Conservation (phyloP, 1,140 invertebrate genomes). For the Drusus annulatus region DNA sequence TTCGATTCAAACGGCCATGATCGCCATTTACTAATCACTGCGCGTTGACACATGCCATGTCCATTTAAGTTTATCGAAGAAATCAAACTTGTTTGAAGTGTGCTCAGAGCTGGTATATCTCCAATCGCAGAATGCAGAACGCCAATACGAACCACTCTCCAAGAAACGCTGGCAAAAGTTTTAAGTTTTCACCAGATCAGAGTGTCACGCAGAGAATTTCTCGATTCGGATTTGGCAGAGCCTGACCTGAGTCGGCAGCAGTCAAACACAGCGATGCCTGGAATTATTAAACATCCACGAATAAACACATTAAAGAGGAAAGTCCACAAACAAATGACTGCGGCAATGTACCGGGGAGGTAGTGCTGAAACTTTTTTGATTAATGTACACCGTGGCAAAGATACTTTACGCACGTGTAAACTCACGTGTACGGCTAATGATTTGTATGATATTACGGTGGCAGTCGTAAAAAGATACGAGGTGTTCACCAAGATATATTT, state of each 20-base stretch:
- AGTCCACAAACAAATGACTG: constrained; percentile 14
- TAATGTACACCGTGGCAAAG: constrained; percentile 19
- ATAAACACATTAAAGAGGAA: constrained; percentile 19
- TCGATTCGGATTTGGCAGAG: constrained; percentile 7
- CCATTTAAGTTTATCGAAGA: not conserved
- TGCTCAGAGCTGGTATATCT: not conserved
- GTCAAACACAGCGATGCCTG: constrained; percentile 6
- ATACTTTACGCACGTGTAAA: constrained; percentile 20
- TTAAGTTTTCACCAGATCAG: constrained; percentile 13
- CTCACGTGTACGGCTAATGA: constrained; percentile 6
- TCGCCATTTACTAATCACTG: too few species aligned
- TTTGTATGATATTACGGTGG: not conserved
- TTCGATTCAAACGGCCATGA: not conserved
- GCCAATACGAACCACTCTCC: not conserved
- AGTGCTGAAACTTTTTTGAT: constrained; percentile 19
- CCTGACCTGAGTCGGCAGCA: not conserved
- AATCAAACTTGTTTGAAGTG: not conserved
- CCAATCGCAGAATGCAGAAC: not conserved
- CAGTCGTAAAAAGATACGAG: not conserved
- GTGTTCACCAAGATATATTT: not conserved
- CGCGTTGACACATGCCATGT: not conserved
- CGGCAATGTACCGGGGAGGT: not conserved
- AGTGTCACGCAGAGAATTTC: not conserved
- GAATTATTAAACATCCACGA: constrained; percentile 15
- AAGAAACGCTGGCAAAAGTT: constrained; percentile 1